A percentile compares a stretch with the other conserved stretches of the same genome.
Conservation (phyloP, 2,797 vertebrate species). For the Bradypodion ventrale region DNA sequence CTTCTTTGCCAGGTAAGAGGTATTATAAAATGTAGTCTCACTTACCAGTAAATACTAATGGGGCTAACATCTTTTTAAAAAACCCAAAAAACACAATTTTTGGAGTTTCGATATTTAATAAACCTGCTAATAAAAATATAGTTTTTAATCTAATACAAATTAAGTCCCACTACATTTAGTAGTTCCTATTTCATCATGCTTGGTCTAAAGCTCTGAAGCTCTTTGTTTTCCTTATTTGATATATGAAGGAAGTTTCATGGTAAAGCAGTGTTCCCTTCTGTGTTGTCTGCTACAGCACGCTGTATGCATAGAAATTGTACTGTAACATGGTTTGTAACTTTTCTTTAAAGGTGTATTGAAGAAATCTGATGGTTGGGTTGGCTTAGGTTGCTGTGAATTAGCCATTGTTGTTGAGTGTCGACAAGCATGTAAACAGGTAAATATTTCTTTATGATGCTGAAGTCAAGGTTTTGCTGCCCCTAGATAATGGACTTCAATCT, state of each 20-base stretch:
- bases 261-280: not conserved
- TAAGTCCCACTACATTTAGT: not conserved
- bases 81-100: too few relatives aligned
- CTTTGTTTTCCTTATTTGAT: not conserved
- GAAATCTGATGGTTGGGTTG: slow-evolving; percentile 97
- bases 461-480: not conserved
- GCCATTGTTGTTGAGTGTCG: slow-evolving; percentile 93
- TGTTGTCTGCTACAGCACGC: not conserved
- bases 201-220: not conserved
- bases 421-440: slow-evolving; percentile 92
- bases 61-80: too few relatives aligned
- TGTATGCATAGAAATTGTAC: not conserved
- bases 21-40: not conserved
- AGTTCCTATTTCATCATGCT: not conserved
- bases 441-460: not conserved
- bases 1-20: slow-evolving; percentile 86
- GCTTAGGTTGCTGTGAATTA: slow-evolving; percentile 96
- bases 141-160: not conserved
- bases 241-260: not conserved
- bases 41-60: not conserved
- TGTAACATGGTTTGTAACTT: slow-evolving; percentile 45
- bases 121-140: too few relatives aligned
- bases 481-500: not conserved
- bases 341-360: slow-evolving; percentile 87
- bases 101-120: too few relatives aligned